These are phyloP conservation scores for Anguilla obscura DNA, from an alignment of 2,797 vertebrate species.

Conservation along the genomic window DNA sequence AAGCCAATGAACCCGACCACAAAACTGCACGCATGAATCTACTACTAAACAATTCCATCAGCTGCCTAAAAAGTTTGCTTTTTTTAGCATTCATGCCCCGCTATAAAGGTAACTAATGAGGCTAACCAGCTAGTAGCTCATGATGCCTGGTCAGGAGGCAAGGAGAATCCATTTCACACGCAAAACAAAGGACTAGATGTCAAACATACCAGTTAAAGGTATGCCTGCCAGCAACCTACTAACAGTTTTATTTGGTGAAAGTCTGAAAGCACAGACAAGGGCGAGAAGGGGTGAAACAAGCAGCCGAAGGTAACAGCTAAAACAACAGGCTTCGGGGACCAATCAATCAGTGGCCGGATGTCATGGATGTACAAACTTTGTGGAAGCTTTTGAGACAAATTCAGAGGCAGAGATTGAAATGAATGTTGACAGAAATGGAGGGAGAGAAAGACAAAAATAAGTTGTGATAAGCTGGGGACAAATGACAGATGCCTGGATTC, in stretches of 20 bases:
- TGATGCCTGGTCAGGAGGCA: not conserved
- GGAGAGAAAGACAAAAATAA: not conserved
- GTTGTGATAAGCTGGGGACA: not conserved
- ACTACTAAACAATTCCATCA: not conserved
- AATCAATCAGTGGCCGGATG: not conserved
- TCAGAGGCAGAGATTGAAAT: slow-evolving; percentile 15
- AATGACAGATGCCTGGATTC: not conserved
- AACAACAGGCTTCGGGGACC: not conserved
- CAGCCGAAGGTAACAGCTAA: not conserved
- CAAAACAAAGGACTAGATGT: not conserved
- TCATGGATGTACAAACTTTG: not conserved
- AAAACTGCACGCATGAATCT: not conserved
- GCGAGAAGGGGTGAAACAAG: not conserved
- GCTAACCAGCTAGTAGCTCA: not conserved
- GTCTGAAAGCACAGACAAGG: not conserved
- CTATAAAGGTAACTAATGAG: not conserved
- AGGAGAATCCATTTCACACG: not conserved
- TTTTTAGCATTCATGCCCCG: not conserved
- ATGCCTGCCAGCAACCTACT: not conserved
- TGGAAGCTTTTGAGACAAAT: not conserved
- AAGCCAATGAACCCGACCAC: not conserved
- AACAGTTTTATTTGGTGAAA: not conserved
- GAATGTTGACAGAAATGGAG: not conserved
- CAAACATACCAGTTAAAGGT: not conserved
- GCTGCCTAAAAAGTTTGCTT: not conserved